phyloP scores from a whole-genome alignment of 2,888 invertebrate species.

The Automeris io region DNA sequence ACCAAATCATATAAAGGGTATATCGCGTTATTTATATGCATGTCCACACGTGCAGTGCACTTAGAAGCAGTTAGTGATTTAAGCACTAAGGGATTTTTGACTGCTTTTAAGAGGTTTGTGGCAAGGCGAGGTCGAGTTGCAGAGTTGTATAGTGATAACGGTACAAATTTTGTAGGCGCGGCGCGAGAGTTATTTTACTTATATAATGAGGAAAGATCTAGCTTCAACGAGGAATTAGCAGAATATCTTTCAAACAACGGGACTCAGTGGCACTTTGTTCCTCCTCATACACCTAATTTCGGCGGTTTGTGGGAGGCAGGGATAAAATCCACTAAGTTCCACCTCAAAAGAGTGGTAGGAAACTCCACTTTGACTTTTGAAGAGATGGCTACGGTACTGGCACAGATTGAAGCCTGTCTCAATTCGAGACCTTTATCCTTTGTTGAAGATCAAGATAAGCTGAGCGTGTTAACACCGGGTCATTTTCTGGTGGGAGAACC shows the following conservation, averaged over 20 bases:
- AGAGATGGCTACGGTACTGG: too few relatives aligned
- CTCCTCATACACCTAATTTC: background rate
- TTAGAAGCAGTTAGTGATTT: constrained; percentile 4
- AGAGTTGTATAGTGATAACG: constrained; percentile 3
- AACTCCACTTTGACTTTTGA: too few relatives aligned
- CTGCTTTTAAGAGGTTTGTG: constrained; percentile 9
- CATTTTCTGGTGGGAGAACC: constrained; percentile 7
- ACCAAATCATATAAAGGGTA: constrained; percentile 3
- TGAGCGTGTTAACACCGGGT: background rate
- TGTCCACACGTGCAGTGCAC: constrained; percentile 9
- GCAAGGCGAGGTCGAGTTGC: constrained; percentile 8
- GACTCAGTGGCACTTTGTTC: background rate
- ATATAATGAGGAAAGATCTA: background rate
- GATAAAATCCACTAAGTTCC: background rate
- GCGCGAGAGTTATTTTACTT: background rate
- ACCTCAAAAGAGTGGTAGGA: too few relatives aligned
- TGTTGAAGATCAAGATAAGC: background rate
- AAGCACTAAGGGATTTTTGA: constrained; percentile 2
- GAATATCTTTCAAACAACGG: background rate
- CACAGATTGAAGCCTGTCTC: too few relatives aligned
- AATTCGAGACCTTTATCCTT: too few relatives aligned
- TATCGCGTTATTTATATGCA: too few relatives aligned
- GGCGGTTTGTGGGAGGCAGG: constrained; percentile 1
- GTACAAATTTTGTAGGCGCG: constrained; percentile 4
- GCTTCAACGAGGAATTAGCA: too few relatives aligned